Evolutionary conservation across 2,113 vertebrate genomes (phyloP), one percentile per base, ranked within the genome.

Genomic region (Shinisaurus crocodilurus): DNA sequence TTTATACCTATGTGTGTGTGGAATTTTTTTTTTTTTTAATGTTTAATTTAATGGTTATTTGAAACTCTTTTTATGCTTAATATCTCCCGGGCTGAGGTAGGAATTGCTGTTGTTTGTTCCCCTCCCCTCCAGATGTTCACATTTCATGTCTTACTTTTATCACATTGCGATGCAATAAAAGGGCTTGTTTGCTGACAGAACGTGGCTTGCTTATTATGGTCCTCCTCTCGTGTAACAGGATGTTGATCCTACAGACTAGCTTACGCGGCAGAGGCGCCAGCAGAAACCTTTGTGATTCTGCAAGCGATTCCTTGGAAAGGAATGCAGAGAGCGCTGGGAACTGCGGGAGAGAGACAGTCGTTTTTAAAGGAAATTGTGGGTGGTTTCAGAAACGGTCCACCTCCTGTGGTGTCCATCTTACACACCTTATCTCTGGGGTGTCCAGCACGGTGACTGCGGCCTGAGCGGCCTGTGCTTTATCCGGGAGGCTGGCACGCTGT

Each of bases 11-110:
- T 16, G 8, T 69, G 34, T 54, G 43, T 27, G 69, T 48, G n/a
- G 54, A 18, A 6, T 69, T 43, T 57, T 72, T 63, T 76, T 45
- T 72, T 86, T 89, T 88, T 86, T 82, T 75, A 76, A 92, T 69
- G 83, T 89, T 89, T 89, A 89, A 92, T 92, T 92, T 89, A 92
- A 92, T 86, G 43, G 57, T 54, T 43, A 5, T 86, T 82, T 86
- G 88, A 67, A 89, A 69, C 20, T 40, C 74, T 72, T n/a, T 65
- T 48, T 40, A 50, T 74, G 91, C 88, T 82, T 65, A 54, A n/a
- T 54, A 65, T 82, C 34, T 86, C 57, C 40, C 2, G 27, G 54
- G 27, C 50, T 8, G 43, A 27, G 48, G 48, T 7, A 57, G 27
- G n/a, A 45, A 27, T 16, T 6, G 45, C 34, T 15, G 18, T 2